phyloP scores from a whole-genome alignment of 2,113 vertebrate genomes.

The Phocoena sinus region DNA sequence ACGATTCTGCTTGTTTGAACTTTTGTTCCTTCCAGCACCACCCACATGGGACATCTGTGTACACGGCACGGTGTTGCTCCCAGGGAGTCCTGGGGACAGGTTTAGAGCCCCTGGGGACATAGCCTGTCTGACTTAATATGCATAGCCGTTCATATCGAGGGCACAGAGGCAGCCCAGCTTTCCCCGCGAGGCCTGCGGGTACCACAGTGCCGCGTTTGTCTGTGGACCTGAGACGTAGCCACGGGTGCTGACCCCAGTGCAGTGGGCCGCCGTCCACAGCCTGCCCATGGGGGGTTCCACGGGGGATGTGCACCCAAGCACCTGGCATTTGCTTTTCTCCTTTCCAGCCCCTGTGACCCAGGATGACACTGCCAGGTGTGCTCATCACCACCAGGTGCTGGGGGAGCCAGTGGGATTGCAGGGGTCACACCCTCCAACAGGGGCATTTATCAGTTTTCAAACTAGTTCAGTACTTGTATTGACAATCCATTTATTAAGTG shows the following conservation, averaged over 20 bases:
- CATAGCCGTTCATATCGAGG: background rate
- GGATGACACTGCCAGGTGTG: background rate
- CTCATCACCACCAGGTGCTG: background rate
- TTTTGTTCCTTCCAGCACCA: background rate
- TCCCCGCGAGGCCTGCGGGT: background rate
- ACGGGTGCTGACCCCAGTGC: background rate
- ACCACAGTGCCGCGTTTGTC: background rate
- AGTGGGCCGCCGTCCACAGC: background rate
- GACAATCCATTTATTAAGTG: background rate
- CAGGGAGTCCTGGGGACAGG: background rate
- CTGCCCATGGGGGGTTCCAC: background rate
- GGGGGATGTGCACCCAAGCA: background rate
- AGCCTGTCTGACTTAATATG: constrained; percentile 44
- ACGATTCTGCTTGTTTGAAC: background rate
- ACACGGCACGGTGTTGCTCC: background rate
- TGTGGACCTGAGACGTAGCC: background rate
- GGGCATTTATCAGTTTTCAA: background rate
- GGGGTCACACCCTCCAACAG: background rate
- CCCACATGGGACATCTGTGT: background rate
- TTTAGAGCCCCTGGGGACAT: background rate
- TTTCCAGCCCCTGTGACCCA: background rate
- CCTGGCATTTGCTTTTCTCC: background rate
- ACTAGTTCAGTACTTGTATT: background rate
- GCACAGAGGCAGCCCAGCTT: background rate
- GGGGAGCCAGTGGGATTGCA: background rate